Percentiles rank a stretch among this genome's conserved stretches.
These are phyloP conservation scores for Hetaerina titia DNA, from an alignment of 2,888 invertebrate species.

Conservation along the genomic window DNA sequence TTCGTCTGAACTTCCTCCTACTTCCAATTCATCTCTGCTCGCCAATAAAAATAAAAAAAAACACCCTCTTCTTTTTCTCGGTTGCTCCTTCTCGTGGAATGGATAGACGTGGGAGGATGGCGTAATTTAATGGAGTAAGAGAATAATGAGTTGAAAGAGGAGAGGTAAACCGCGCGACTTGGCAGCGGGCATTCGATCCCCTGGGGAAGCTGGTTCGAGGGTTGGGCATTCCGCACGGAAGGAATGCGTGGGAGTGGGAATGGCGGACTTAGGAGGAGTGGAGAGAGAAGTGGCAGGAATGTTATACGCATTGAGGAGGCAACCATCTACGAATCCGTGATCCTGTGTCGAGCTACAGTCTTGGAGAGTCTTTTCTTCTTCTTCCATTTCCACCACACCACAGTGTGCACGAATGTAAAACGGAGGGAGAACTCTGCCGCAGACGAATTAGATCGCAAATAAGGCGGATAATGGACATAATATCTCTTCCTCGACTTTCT, in stretches of 20 bases:
- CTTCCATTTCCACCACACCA: neutral
- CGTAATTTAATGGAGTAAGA: neutral
- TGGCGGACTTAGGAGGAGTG: neutral
- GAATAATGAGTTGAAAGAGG: neutral
- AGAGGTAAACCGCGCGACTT: neutral
- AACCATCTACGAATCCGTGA: neutral
- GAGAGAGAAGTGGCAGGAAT: neutral
- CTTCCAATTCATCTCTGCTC: neutral
- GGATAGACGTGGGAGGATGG: neutral
- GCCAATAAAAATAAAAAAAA: conserved; percentile 45
- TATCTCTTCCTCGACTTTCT: neutral
- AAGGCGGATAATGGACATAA: neutral
- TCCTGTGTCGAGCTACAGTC: neutral
- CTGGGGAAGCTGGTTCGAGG: neutral
- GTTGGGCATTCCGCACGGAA: neutral
- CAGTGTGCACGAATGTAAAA: neutral
- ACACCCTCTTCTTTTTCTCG: neutral
- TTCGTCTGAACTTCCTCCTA: neutral
- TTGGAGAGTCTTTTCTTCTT: neutral
- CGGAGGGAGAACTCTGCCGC: neutral
- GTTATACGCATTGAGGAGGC: neutral
- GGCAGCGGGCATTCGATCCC: neutral
- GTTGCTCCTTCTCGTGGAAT: neutral
- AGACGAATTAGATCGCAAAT: conserved; percentile 14
- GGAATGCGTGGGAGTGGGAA: neutral